phyloP scores from a whole-genome alignment of 2,888 invertebrate genomes.

The Sesia apiformis region DNA sequence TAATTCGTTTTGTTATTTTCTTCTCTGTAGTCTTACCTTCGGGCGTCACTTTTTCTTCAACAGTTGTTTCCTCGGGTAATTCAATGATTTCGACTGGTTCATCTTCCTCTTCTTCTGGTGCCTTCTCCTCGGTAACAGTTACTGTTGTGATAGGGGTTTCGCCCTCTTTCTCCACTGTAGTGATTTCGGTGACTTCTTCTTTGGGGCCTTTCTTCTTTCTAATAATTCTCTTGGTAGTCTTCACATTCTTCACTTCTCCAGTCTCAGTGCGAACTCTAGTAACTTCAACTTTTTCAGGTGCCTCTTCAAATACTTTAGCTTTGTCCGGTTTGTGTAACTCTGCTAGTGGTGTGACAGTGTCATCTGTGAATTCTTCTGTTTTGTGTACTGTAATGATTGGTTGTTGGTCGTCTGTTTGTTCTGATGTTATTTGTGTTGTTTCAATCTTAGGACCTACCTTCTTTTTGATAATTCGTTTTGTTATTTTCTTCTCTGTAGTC shows the following conservation, averaged over 20 bases:
- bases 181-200: conserved; percentile 5
- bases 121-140: conserved; percentile 7
- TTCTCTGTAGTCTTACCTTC: too few species aligned
- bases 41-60: too few species aligned
- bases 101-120: conserved; percentile 6
- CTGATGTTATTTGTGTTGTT: too few species aligned
- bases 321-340: background rate
- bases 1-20: too few species aligned
- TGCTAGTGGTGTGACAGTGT: conserved; percentile 18
- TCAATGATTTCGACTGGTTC: too few species aligned
- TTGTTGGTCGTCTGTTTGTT: too few species aligned
- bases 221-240: conserved; percentile 17
- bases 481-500: too few species aligned
- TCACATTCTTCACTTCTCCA: conserved; percentile 19
- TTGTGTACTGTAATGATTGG: too few species aligned
- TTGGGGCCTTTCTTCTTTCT: conserved; percentile 15
- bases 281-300: conserved; percentile 3
- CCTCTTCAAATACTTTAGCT: background rate
- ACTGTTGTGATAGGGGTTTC: conserved; percentile 10
- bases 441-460: too few species aligned
- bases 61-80: too few species aligned
- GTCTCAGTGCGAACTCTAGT: background rate
- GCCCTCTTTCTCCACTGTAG: conserved; percentile 18
- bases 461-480: too few species aligned
- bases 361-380: conserved; percentile 11